Conservation (phyloP, 2,797 vertebrate species). For the Cynodonichthys magdalenae region DNA sequence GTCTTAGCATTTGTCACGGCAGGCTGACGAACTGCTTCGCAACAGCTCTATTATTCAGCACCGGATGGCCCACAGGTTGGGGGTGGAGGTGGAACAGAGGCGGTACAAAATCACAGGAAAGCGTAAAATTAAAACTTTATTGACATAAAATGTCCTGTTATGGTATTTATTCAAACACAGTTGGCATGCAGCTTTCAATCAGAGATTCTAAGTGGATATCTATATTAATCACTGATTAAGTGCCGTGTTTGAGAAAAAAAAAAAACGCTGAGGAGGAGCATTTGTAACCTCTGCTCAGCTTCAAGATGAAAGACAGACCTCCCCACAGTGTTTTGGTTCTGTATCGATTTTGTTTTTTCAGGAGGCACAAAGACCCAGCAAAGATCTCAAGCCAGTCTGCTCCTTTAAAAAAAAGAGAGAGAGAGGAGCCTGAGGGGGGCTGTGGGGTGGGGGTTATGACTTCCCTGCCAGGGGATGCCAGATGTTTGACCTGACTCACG, state of each 20-base stretch:
- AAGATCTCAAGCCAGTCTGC: constrained; percentile 57
- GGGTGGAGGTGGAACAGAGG: constrained; percentile 22
- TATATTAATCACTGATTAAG: constrained; percentile 35
- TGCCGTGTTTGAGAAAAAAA: constrained; percentile 40
- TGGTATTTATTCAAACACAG: constrained; percentile 7
- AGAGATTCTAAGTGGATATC: constrained; percentile 32
- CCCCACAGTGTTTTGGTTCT: constrained; percentile 62
- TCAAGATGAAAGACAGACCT: constrained; percentile 69
- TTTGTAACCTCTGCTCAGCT: constrained; percentile 56
- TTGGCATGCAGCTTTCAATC: constrained; percentile 2
- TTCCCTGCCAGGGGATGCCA: constrained; percentile 71
- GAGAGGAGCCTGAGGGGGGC: constrained; percentile 10
- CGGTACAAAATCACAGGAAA: constrained; percentile 1
- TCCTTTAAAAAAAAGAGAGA: constrained; percentile 37
- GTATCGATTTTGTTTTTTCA: constrained; percentile 69
- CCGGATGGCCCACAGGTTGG: constrained; percentile 47
- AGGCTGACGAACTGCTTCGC: constrained; percentile 50
- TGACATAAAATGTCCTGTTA: constrained; percentile 20
- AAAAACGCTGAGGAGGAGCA: constrained; percentile 43
- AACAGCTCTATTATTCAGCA: constrained; percentile 57
- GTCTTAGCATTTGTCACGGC: constrained; percentile 68
- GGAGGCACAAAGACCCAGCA: constrained; percentile 61
- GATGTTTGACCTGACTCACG: constrained; percentile 71
- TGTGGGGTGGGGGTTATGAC: constrained; percentile 36
- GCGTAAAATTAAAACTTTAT: constrained; percentile 19